phyloP scores from a whole-genome alignment of 2,797 vertebrate species.

The Micrastur ruficollis region DNA sequence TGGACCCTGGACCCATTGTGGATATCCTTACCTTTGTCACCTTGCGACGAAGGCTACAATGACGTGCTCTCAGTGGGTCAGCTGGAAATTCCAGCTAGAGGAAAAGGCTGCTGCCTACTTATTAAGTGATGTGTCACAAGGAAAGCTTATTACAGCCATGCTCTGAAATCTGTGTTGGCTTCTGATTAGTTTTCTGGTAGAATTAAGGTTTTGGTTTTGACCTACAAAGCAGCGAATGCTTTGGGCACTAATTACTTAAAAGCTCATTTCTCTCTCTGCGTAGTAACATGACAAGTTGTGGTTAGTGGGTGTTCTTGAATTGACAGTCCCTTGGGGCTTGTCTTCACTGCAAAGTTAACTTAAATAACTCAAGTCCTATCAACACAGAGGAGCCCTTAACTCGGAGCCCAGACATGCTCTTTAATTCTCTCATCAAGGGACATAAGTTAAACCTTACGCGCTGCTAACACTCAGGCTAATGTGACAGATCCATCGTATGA shows the following conservation, averaged over 20 bases:
- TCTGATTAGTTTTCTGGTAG: conserved; percentile 50
- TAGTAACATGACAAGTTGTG: conserved; percentile 23
- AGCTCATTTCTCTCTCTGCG: conserved; percentile 1
- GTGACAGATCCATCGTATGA: neutral
- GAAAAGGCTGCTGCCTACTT: neutral
- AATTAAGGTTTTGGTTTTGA: conserved; percentile 57
- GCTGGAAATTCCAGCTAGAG: neutral
- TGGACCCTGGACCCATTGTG: neutral
- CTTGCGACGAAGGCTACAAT: neutral
- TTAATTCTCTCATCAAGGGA: conserved; percentile 33
- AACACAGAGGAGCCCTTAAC: conserved; percentile 27
- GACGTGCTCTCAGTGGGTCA: neutral
- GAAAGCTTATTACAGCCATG: neutral
- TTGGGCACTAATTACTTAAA: conserved; percentile 66
- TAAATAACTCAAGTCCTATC: conserved; percentile 51
- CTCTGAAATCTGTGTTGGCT: conserved; percentile 4
- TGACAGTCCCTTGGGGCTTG: conserved; percentile 45
- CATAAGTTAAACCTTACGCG: neutral
- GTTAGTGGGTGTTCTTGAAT: conserved; percentile 43
- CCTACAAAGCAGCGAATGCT: conserved; percentile 54
- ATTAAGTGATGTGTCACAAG: conserved; percentile 9
- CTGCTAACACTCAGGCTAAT: neutral
- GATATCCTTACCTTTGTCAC: neutral
- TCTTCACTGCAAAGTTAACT: conserved; percentile 45
- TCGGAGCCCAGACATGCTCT: conserved; percentile 9